Conservation (phyloP, 2,888 invertebrate genomes). For the Drosophila bunnanda region DNA sequence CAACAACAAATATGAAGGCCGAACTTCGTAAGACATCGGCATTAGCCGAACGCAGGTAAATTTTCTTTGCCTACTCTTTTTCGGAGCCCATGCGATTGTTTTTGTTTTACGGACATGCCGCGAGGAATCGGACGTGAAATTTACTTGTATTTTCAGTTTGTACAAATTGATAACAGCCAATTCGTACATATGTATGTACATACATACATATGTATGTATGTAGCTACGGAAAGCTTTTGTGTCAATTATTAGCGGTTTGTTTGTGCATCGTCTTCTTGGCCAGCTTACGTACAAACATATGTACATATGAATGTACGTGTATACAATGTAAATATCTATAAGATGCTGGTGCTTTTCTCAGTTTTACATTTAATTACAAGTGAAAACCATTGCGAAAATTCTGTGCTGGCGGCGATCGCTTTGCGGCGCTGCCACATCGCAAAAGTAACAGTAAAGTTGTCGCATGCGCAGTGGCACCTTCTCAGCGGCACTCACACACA, state of each 20-base stretch:
- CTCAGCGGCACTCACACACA: conserved; percentile 7
- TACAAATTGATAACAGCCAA: too few relatives aligned
- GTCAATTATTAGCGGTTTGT: background rate
- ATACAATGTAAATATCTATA: background rate
- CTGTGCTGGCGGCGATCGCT: conserved; percentile 11
- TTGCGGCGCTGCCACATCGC: conserved; percentile 35
- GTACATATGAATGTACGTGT: background rate
- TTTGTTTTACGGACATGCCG: too few relatives aligned
- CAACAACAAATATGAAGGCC: too few relatives aligned
- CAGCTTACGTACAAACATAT: background rate
- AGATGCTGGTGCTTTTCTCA: background rate
- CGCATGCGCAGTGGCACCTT: conserved; percentile 64
- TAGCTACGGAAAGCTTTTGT: conserved; percentile 1
- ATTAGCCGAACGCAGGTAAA: too few relatives aligned
- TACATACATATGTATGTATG: too few relatives aligned
- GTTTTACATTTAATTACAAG: too few relatives aligned
- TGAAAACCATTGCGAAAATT: conserved; percentile 2
- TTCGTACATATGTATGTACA: too few relatives aligned
- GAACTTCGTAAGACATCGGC: too few relatives aligned
- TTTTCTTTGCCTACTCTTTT: too few relatives aligned
- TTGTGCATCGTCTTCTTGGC: background rate
- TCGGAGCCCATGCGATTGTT: too few relatives aligned
- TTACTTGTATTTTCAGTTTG: too few relatives aligned
- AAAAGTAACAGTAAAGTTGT: conserved; percentile 60
- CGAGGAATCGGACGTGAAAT: too few relatives aligned